Evolutionary conservation across 2,888 invertebrate species (phyloP).

Genomic region (Oegoconia quadripuncta): DNA sequence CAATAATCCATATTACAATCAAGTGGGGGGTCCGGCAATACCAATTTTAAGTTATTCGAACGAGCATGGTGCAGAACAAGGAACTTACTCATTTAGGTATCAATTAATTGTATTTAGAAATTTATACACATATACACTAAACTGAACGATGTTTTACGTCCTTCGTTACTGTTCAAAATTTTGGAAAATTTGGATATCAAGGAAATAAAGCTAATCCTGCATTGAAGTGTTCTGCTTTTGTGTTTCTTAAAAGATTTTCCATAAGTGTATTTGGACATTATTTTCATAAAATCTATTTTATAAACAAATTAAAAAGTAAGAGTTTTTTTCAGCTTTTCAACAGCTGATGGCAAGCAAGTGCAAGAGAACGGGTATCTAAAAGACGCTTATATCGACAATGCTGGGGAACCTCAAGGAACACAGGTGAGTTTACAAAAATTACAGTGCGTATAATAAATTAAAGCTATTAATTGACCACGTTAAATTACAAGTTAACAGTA

Average conservation of each 20-base stretch:
- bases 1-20: slow-evolving; percentile 46
- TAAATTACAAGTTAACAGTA: too few species aligned
- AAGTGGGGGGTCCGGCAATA: slow-evolving; percentile 45
- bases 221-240: too few species aligned
- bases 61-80: slow-evolving; percentile 78
- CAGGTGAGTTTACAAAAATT: slow-evolving; percentile 59
- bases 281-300: background rate
- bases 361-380: slow-evolving; percentile 88
- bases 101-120: background rate
- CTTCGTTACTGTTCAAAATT: too few species aligned
- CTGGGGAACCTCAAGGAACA: slow-evolving; percentile 80
- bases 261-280: background rate
- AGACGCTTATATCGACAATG: slow-evolving; percentile 82
- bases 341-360: slow-evolving; percentile 88
- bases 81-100: slow-evolving; percentile 79
- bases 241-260: too few species aligned
- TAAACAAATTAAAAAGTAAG: slow-evolving; percentile 1
- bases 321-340: slow-evolving; percentile 80
- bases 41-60: slow-evolving; percentile 77
- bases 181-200: too few species aligned
- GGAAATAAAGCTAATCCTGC: too few species aligned
- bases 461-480: too few species aligned
- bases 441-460: too few species aligned
- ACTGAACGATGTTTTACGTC: background rate
- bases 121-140: background rate